Evolutionary conservation across 2,888 invertebrate genomes (phyloP).

Genomic region (Fragum sueziense): DNA sequence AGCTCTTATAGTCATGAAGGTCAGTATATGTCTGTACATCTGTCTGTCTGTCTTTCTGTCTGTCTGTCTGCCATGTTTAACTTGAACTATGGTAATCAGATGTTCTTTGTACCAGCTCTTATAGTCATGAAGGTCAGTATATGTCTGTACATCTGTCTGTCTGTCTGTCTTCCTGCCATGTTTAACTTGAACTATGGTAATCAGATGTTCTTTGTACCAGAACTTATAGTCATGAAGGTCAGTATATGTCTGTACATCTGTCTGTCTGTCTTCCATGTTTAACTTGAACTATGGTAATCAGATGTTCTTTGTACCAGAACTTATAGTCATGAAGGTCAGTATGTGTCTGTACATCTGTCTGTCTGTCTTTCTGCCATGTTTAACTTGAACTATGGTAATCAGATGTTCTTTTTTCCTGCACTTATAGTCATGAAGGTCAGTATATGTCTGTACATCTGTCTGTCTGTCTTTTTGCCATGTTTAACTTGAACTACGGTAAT

Average conservation of each 20-base stretch:
- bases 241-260: no score
- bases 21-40: no score
- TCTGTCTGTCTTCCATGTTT: slow-evolving; percentile 91
- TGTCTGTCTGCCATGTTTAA: slow-evolving; percentile 89
- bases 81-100: slow-evolving; percentile 87
- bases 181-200: slow-evolving; percentile 87
- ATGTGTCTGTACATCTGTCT: no score
- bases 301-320: slow-evolving; percentile 94
- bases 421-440: no score
- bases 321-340: slow-evolving; percentile 90
- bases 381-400: no score
- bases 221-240: slow-evolving; percentile 92
- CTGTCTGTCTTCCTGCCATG: no score
- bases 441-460: no score
- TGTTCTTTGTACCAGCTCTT: slow-evolving; percentile 95
- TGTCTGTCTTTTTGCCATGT: slow-evolving; percentile 90
- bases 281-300: slow-evolving; percentile 87
- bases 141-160: no score
- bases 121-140: slow-evolving; percentile 89
- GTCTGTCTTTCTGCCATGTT: no score
- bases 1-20: slow-evolving; percentile 92
- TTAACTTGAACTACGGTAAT: slow-evolving; percentile 87
- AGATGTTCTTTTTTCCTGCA: no score
- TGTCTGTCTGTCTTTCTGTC: no score
- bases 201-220: slow-evolving; percentile 93